These are phyloP conservation scores for Andrena chrysosceles DNA, from an alignment of 2,888 invertebrate species.

Conservation along the genomic window DNA sequence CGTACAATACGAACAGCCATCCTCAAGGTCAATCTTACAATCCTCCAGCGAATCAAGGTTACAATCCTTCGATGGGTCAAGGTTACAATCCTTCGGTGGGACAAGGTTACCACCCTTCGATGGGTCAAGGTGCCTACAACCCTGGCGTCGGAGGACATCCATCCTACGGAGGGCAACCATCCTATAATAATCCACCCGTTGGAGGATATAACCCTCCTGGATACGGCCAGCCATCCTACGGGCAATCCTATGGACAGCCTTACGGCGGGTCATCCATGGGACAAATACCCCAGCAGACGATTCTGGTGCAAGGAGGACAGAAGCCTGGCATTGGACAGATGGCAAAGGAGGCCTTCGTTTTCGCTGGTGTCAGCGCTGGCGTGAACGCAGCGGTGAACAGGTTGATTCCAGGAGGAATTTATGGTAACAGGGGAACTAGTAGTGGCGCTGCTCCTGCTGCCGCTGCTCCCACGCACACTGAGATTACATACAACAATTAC, in stretches of 20 bases:
- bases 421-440: slow-evolving; percentile 69
- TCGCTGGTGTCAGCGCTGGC: slow-evolving; percentile 82
- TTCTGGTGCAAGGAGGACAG: slow-evolving; percentile 73
- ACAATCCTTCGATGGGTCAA: slow-evolving; percentile 22
- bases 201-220: slow-evolving; percentile 69
- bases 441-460: slow-evolving; percentile 37
- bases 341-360: slow-evolving; percentile 83
- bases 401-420: slow-evolving; percentile 77
- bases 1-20: slow-evolving; percentile 59
- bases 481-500: slow-evolving; percentile 83
- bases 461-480: slow-evolving; percentile 72
- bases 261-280: slow-evolving; percentile 72
- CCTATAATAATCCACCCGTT: slow-evolving; percentile 7
- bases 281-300: slow-evolving; percentile 77
- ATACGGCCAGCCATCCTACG: slow-evolving; percentile 49
- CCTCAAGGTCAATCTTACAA: slow-evolving; percentile 65
- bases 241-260: slow-evolving; percentile 59
- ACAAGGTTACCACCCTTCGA: slow-evolving; percentile 69
- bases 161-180: slow-evolving; percentile 36
- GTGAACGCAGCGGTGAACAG: slow-evolving; percentile 83
- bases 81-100: slow-evolving; percentile 55
- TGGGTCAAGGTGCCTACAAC: slow-evolving; percentile 53
- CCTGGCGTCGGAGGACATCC: slow-evolving; percentile 47
- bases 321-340: slow-evolving; percentile 82
- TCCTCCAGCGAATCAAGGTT: slow-evolving; percentile 66